Percentiles rank a stretch among this genome's conserved stretches.
Evolutionary conservation across 2,888 invertebrate genomes (phyloP).

Genomic region (Tinea semifulvella): DNA sequence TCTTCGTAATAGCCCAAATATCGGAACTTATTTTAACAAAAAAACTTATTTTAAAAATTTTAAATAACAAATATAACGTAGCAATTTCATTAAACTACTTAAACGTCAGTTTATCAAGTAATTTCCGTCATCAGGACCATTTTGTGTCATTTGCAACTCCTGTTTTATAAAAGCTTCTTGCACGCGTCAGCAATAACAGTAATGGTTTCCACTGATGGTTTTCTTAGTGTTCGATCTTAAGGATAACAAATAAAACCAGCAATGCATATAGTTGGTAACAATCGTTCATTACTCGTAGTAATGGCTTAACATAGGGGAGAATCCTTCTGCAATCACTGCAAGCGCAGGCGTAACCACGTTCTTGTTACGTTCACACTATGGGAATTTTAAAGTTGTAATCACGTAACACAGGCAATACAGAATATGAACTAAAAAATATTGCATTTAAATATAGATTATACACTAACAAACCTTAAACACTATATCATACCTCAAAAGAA

Average conservation of each 20-base stretch:
- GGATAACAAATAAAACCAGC: background rate
- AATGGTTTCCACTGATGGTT: background rate
- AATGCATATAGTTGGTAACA: background rate
- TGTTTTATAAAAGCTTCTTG: too few relatives aligned
- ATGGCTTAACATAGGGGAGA: background rate
- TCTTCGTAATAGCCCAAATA: too few relatives aligned
- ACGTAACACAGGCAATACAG: background rate
- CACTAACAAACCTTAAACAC: too few relatives aligned
- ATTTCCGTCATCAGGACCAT: too few relatives aligned
- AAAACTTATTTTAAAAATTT: background rate
- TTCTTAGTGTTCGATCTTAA: background rate
- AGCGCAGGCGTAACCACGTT: background rate
- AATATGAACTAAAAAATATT: too few relatives aligned
- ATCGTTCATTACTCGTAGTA: background rate
- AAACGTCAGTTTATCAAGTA: background rate
- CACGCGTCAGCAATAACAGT: too few relatives aligned
- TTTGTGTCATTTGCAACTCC: too few relatives aligned
- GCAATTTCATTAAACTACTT: background rate
- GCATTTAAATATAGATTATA: too few relatives aligned
- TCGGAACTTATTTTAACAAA: too few relatives aligned
- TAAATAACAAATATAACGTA: background rate
- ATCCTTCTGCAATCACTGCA: conserved; percentile 18
- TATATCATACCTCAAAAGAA: too few relatives aligned
- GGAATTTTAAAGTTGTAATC: background rate
- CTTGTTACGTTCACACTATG: background rate